Conservation (phyloP, 2,888 invertebrate genomes). For the Lordiphosa fenestrarum region DNA sequence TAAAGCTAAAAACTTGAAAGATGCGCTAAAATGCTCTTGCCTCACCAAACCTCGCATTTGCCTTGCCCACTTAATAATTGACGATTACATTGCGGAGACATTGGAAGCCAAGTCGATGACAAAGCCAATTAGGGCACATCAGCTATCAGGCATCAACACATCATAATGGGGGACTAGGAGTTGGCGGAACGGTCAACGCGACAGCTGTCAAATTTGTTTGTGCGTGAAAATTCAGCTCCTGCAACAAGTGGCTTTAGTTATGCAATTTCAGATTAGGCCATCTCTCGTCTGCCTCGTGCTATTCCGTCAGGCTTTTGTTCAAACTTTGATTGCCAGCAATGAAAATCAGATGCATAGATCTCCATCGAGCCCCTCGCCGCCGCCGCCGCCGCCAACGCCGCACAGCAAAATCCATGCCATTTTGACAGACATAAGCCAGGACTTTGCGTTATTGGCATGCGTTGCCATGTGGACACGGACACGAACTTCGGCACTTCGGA, state of each 20-base stretch:
- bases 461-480: slow-evolving; percentile 23
- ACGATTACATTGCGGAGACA: too few species aligned
- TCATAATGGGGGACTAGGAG: too few species aligned
- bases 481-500: slow-evolving; percentile 13
- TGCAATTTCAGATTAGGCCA: background rate
- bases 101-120: too few species aligned
- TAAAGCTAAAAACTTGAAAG: too few species aligned
- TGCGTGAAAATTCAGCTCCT: slow-evolving; percentile 45
- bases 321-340: slow-evolving; percentile 11
- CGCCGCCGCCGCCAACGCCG: background rate
- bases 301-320: slow-evolving; percentile 9
- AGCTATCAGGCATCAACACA: too few species aligned
- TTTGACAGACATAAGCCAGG: slow-evolving; percentile 40
- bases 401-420: slow-evolving; percentile 11
- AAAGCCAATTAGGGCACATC: too few species aligned
- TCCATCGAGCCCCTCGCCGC: slow-evolving; percentile 3
- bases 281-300: background rate
- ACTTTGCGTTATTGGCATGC: slow-evolving; percentile 37
- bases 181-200: background rate
- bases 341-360: slow-evolving; percentile 12
- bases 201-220: slow-evolving; percentile 64
- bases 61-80: too few species aligned
- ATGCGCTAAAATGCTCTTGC: too few species aligned
- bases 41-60: too few species aligned
- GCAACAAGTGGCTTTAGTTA: slow-evolving; percentile 8